These are phyloP conservation scores for Tridacna crocea DNA, from an alignment of 2,888 invertebrate species.

Conservation along the genomic window DNA sequence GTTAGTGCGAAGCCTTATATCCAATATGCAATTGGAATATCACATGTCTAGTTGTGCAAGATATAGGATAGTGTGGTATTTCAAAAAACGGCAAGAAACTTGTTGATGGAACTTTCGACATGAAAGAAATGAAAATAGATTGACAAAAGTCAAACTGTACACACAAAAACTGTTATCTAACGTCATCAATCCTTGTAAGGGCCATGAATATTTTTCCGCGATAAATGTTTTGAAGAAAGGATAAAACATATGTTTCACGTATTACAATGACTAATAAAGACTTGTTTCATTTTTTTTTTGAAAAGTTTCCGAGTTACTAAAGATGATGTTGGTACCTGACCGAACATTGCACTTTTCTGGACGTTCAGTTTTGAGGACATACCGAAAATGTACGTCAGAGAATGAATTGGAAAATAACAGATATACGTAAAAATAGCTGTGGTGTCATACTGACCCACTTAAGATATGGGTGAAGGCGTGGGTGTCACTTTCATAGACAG, in stretches of 20 bases:
- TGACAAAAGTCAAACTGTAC: too few relatives aligned
- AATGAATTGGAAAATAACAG: background rate
- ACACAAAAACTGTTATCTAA: too few relatives aligned
- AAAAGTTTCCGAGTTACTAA: background rate
- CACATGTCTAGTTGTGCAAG: too few relatives aligned
- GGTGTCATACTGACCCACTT: conserved; percentile 16
- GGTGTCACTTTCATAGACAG: conserved; percentile 16
- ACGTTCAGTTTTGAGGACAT: background rate
- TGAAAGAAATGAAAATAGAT: too few relatives aligned
- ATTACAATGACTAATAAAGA: background rate
- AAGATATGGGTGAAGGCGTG: conserved; percentile 15
- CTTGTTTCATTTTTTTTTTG: too few relatives aligned
- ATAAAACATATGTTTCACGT: background rate
- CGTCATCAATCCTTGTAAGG: too few relatives aligned
- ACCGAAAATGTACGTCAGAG: background rate
- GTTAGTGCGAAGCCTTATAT: too few relatives aligned
- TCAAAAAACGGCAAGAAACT: too few relatives aligned
- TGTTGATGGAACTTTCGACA: too few relatives aligned
- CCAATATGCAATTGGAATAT: too few relatives aligned
- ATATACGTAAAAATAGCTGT: background rate
- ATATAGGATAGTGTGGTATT: too few relatives aligned
- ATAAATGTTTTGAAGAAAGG: background rate
- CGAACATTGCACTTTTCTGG: background rate
- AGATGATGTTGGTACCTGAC: background rate
- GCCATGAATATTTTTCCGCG: too few relatives aligned